A percentile compares a stretch with the other conserved stretches of the same genome.
These are phyloP conservation scores for Anguilla marmorata DNA, from an alignment of 2,797 vertebrate genomes.

Conservation along the genomic window DNA sequence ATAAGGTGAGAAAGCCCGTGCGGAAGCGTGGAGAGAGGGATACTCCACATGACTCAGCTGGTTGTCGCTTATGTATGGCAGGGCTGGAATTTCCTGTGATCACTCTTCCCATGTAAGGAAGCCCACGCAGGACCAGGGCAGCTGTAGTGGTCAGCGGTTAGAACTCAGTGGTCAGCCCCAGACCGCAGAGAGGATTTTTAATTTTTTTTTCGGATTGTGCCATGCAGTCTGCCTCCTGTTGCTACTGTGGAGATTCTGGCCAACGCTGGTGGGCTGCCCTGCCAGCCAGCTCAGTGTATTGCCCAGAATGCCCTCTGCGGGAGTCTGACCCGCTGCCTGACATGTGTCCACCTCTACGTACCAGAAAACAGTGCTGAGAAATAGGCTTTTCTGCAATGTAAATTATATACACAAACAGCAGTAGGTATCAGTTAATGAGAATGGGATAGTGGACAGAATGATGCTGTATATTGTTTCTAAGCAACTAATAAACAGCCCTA, in stretches of 20 bases:
- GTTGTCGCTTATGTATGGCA: constrained; percentile 40
- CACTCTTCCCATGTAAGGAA: constrained; percentile 52
- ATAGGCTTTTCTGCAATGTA: not conserved
- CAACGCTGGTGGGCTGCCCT: not conserved
- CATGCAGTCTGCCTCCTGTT: not conserved
- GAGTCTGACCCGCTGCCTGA: not conserved
- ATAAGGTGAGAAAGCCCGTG: constrained; percentile 30
- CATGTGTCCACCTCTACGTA: not conserved
- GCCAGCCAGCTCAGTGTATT: not conserved
- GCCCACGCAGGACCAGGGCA: constrained; percentile 30
- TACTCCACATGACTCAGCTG: constrained; percentile 47
- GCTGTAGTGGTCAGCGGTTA: constrained; percentile 37
- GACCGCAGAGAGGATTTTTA: not conserved
- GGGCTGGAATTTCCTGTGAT: constrained; percentile 39
- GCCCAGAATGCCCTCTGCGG: not conserved
- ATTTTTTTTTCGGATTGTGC: not conserved
- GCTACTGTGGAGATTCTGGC: not conserved
- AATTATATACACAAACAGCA: not conserved
- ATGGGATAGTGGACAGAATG: not conserved
- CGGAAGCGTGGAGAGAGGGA: constrained; percentile 32
- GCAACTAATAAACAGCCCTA: not conserved
- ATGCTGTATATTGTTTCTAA: not conserved
- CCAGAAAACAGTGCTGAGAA: not conserved
- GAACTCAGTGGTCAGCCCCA: not conserved
- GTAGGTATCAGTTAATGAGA: not conserved